These are phyloP conservation scores for Zapornia atra DNA, from an alignment of 2,113 vertebrate species.

Conservation along the genomic window DNA sequence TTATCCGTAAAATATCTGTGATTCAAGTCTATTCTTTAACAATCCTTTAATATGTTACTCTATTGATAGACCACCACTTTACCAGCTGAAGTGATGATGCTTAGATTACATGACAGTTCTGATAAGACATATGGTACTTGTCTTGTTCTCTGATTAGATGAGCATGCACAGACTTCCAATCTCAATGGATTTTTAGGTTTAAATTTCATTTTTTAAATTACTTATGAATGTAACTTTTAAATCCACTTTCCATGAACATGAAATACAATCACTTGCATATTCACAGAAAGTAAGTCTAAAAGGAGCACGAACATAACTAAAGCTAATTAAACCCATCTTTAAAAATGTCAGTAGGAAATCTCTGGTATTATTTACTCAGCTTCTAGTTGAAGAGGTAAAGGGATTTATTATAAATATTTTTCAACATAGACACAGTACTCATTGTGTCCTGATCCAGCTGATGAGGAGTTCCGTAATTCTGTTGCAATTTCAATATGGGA, in stretches of 20 bases:
- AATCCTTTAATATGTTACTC: not conserved
- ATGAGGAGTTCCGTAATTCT: not conserved
- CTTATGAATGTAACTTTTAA: not conserved
- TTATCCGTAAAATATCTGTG: not conserved
- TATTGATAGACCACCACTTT: not conserved
- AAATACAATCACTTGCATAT: not conserved
- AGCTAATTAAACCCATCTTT: not conserved
- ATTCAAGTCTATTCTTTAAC: not conserved
- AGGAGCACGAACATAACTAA: not conserved
- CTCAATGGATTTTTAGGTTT: not conserved
- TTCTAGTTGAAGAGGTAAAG: not conserved
- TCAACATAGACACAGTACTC: not conserved
- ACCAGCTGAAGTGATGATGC: not conserved
- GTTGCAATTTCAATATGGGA: not conserved
- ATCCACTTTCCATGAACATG: not conserved
- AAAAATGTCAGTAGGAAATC: slow-evolving; percentile 22
- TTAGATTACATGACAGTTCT: not conserved
- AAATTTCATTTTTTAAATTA: not conserved
- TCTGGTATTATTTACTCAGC: slow-evolving; percentile 3
- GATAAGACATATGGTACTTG: not conserved
- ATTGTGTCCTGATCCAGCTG: not conserved
- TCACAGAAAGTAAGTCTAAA: not conserved
- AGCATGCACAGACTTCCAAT: not conserved
- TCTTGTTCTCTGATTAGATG: not conserved
- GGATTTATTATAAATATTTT: slow-evolving; percentile 40